Percentiles rank a stretch among this genome's conserved stretches.
phyloP scores from a whole-genome alignment of 2,888 invertebrate genomes.

The Epicampocera succincta region DNA sequence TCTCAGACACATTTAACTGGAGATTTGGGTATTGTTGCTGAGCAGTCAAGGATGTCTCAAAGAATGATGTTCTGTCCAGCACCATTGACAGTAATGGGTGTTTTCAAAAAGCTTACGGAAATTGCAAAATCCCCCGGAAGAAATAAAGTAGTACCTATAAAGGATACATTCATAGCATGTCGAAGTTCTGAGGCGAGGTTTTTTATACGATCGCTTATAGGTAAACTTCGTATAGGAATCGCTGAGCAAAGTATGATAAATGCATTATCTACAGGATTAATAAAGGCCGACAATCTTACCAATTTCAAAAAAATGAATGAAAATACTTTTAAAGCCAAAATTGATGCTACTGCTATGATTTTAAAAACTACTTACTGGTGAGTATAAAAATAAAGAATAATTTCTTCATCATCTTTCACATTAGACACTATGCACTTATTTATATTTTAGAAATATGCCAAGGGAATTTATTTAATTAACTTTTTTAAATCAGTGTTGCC shows the following conservation, averaged over 20 bases:
- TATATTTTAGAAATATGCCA: too few relatives aligned
- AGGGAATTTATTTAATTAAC: too few relatives aligned
- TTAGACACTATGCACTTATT: too few relatives aligned
- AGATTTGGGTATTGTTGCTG: constrained; percentile 95
- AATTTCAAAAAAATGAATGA: constrained; percentile 84
- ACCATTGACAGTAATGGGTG: constrained; percentile 87
- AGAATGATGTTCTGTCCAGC: constrained; percentile 93
- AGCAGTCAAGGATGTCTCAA: constrained; percentile 91
- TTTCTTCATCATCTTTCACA: too few relatives aligned
- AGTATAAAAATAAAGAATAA: constrained; percentile 19
- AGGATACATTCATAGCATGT: constrained; percentile 95
- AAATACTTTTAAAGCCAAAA: constrained; percentile 88
- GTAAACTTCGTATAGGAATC: constrained; percentile 96
- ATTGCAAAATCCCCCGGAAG: constrained; percentile 93
- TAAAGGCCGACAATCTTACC: constrained; percentile 85
- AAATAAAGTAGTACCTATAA: constrained; percentile 94
- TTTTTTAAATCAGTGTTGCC: too few relatives aligned
- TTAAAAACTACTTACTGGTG: constrained; percentile 97
- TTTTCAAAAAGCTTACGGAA: constrained; percentile 92
- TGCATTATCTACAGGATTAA: constrained; percentile 93
- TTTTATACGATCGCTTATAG: constrained; percentile 93
- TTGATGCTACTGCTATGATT: constrained; percentile 88
- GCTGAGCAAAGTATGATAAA: constrained; percentile 97
- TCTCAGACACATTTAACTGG: constrained; percentile 85
- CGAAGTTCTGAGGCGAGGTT: constrained; percentile 93